Evolutionary conservation across 1,140 invertebrate genomes (phyloP), one percentile per base, ranked within the genome.

Genomic region (Drosophila nasuta): DNA sequence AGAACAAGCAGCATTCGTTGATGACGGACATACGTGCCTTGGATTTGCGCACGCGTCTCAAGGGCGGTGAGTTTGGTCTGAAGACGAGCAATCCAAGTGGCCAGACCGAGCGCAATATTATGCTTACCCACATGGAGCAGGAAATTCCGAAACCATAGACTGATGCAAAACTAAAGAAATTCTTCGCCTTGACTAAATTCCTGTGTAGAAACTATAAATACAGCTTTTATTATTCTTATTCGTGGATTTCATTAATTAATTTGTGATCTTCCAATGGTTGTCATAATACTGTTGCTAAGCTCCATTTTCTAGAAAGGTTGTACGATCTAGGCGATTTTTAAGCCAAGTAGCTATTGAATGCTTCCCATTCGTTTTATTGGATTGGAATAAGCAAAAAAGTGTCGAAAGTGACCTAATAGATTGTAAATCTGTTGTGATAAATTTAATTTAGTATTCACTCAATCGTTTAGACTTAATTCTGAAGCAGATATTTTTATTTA

Each of bases 21-120:
- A 95, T 95, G 92, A 96, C 95, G 0, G 96, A 97, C 78, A 94
- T 95, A 3, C 94, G 95, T 76, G 96, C 96, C 10, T 87, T 97
- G 20, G 96, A 97, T 80, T 94, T 96, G 91, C 94, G 96, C 65
- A 92, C 93, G 5, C 93, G 94, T 20, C 92, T 96, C 33, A 94
- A 94, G 60, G 94, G 93, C 4, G 94, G 89, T 3, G 86, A 92
- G 56, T 89, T 86, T 45, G 89, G 81, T 5, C 2, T 60, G 6
- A 86, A 80, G 5, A 7, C 48, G 0, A 10, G 17, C 5, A 77
- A 51, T 56, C 64, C 78, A 6, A 77, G 75, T 48, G 71, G 64
- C 0, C 82, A 91, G 65, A 92, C 92, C 0, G 91, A 93, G 38
- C 76, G 92, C 15, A 92, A 92, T 58, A 93, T 93, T 73, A 65